A percentile compares a stretch with the other conserved stretches of the same genome.
Evolutionary conservation across 2,113 vertebrate genomes (phyloP).

Genomic region (Hypomesus transpacificus): DNA sequence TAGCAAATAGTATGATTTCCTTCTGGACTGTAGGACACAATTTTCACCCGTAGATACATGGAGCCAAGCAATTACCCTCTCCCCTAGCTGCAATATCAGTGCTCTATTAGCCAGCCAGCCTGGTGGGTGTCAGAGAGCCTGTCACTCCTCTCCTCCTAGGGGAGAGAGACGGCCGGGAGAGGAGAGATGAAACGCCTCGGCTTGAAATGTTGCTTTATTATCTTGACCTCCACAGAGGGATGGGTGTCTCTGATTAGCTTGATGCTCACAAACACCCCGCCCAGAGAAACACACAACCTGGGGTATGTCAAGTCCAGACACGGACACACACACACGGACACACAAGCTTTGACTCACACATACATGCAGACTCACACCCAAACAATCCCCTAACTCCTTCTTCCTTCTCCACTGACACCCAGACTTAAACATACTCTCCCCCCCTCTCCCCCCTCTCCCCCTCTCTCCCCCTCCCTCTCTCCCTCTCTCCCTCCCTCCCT

Average conservation of each 20-base stretch:
- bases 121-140: neutral
- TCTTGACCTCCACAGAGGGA: neutral
- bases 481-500: too few relatives aligned
- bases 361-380: neutral
- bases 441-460: too few relatives aligned
- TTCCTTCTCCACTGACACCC: too few relatives aligned
- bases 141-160: neutral
- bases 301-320: neutral
- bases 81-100: slow-evolving; percentile 6
- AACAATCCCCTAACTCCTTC: neutral
- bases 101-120: neutral
- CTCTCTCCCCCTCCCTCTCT: too few relatives aligned
- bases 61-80: slow-evolving; percentile 42
- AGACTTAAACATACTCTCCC: too few relatives aligned
- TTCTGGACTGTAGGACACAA: neutral
- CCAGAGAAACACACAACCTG: too few relatives aligned
- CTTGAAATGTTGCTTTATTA: neutral
- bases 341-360: neutral
- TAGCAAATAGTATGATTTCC: neutral
- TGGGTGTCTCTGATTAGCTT: neutral
- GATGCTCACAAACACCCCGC: neutral
- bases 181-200: neutral
- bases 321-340: neutral
- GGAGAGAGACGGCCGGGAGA: neutral
- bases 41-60: slow-evolving; percentile 20